These are phyloP conservation scores for Semotilus atromaculatus DNA, from an alignment of 2,797 vertebrate genomes.

Conservation along the genomic window DNA sequence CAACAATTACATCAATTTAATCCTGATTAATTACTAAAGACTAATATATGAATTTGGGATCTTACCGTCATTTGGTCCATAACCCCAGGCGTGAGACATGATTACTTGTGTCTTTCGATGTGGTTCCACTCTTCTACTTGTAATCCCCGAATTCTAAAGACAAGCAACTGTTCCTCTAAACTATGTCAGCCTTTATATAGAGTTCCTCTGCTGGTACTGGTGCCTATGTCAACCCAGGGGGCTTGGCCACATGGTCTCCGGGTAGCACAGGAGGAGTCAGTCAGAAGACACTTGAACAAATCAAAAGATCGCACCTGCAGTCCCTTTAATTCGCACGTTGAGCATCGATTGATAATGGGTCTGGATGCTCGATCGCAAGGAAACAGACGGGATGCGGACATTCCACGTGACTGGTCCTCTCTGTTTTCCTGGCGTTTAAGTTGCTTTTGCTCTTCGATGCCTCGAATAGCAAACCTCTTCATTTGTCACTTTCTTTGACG, in stretches of 20 bases:
- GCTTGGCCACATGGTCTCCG: conserved; percentile 58
- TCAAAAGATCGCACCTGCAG: background rate
- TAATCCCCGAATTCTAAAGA: conserved; percentile 20
- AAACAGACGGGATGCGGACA: conserved; percentile 7
- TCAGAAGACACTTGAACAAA: conserved; percentile 18
- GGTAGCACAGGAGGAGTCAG: conserved; percentile 49
- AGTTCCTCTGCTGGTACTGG: conserved; percentile 19
- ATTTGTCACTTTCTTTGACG: background rate
- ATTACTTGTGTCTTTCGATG: conserved; percentile 9
- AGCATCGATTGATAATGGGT: background rate
- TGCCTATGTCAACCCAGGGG: conserved; percentile 52
- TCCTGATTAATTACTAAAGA: background rate
- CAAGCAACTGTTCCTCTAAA: conserved; percentile 29
- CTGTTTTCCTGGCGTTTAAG: background rate
- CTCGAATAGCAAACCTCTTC: background rate
- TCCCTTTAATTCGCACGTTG: background rate
- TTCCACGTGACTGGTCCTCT: background rate
- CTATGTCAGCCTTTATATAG: conserved; percentile 62
- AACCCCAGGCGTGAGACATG: conserved; percentile 81
- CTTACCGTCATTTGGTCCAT: conserved; percentile 77
- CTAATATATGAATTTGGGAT: background rate
- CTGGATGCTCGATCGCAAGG: conserved; percentile 16
- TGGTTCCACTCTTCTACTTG: conserved; percentile 6
- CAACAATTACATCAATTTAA: background rate
- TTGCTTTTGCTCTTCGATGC: background rate